Conservation (phyloP, 2,113 vertebrate species). For the Carassius auratus region DNA sequence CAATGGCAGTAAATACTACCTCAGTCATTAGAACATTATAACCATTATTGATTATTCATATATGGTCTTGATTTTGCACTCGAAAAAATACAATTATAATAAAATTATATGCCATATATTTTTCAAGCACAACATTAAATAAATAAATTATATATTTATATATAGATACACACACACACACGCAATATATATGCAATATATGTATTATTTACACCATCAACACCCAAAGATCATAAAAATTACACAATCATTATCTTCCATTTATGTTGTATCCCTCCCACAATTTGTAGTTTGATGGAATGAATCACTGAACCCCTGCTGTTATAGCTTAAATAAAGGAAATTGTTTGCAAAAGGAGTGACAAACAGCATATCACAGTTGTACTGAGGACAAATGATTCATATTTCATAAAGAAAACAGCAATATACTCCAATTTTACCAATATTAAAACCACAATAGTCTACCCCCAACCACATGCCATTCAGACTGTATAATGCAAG, state of each 20-base stretch:
- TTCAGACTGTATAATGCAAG: not conserved
- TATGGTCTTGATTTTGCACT: too few species aligned
- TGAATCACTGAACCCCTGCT: conserved; percentile 67
- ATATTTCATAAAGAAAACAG: not conserved
- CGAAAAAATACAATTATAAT: too few species aligned
- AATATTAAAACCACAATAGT: not conserved
- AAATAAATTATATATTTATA: too few species aligned
- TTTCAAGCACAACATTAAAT: not conserved
- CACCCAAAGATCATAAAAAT: not conserved
- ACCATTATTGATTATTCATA: too few species aligned
- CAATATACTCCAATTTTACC: not conserved
- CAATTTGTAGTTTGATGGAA: conserved; percentile 60
- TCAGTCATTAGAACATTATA: too few species aligned
- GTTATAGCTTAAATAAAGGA: conserved; percentile 49
- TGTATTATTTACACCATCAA: too few species aligned
- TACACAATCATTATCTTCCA: not conserved
- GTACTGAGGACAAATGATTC: not conserved
- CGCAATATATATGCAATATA: too few species aligned
- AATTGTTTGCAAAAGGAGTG: conserved; percentile 43
- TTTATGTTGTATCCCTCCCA: conserved; percentile 59
- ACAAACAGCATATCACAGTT: not conserved
- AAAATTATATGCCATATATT: too few species aligned
- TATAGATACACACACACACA: too few species aligned
- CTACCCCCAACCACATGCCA: not conserved
- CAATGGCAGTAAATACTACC: too few species aligned